phyloP scores from a whole-genome alignment of 2,888 invertebrate species.

The Adela reaumurella region DNA sequence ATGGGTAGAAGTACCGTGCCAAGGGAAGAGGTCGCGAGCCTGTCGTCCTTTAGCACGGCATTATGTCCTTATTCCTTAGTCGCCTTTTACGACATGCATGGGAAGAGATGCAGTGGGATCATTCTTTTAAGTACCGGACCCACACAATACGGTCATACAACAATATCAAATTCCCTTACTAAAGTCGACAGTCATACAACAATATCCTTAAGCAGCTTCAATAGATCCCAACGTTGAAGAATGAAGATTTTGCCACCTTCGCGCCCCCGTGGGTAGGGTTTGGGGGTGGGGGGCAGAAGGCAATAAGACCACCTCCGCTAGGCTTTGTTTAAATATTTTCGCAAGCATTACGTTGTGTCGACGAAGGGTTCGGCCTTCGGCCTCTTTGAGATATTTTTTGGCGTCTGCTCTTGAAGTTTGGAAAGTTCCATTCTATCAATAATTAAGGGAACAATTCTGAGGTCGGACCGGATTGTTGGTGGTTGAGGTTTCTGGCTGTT shows the following conservation, averaged over 20 bases:
- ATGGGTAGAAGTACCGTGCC: no score
- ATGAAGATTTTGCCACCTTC: neutral
- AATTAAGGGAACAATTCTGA: constrained; percentile 50
- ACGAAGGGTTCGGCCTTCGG: constrained; percentile 38
- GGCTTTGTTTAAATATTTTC: constrained; percentile 59
- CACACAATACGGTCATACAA: no score
- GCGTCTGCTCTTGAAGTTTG: constrained; percentile 56
- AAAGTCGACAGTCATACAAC: no score
- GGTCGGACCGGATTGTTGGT: constrained; percentile 40
- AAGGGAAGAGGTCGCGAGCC: no score
- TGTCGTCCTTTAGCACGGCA: no score
- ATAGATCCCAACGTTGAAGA: neutral
- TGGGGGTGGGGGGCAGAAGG: constrained; percentile 15
- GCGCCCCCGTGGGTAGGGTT: constrained; percentile 22
- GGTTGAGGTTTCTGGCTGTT: constrained; percentile 25
- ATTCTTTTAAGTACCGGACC: no score
- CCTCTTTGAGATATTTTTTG: constrained; percentile 54
- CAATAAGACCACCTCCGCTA: constrained; percentile 24
- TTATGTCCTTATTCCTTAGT: no score
- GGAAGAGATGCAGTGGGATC: no score
- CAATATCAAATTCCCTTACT: no score
- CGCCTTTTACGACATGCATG: no score
- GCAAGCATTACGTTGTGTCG: constrained; percentile 33
- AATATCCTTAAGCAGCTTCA: no score
- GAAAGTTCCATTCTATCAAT: constrained; percentile 58